phyloP scores from a whole-genome alignment of 2,888 invertebrate species.

The Leptarthrus brevirostris region DNA sequence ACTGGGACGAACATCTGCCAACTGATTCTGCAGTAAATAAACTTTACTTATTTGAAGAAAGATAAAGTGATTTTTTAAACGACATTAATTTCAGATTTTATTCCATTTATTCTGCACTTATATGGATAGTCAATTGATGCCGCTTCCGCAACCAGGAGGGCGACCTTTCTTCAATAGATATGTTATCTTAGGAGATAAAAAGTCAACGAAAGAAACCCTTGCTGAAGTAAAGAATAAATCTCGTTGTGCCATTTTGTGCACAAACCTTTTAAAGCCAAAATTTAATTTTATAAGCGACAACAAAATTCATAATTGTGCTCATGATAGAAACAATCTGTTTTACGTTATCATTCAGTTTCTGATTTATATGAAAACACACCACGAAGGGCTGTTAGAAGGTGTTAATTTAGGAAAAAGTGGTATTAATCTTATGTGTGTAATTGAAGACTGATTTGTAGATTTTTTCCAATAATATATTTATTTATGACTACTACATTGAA shows the following conservation, averaged over 20 bases:
- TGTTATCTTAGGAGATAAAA: slow-evolving; percentile 65
- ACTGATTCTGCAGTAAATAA: slow-evolving; percentile 83
- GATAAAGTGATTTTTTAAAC: slow-evolving; percentile 12
- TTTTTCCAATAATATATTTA: too few species aligned
- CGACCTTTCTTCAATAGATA: slow-evolving; percentile 72
- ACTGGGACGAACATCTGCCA: slow-evolving; percentile 85
- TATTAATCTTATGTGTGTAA: slow-evolving; percentile 86
- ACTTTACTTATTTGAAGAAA: slow-evolving; percentile 6
- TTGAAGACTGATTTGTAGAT: slow-evolving; percentile 68
- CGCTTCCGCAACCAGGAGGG: slow-evolving; percentile 75
- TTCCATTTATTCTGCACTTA: slow-evolving; percentile 88
- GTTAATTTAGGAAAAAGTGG: slow-evolving; percentile 83
- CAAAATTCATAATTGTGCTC: slow-evolving; percentile 75
- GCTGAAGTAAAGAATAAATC: slow-evolving; percentile 64
- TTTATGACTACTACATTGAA: too few species aligned
- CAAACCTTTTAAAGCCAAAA: slow-evolving; percentile 64
- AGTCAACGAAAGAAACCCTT: slow-evolving; percentile 64
- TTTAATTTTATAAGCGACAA: slow-evolving; percentile 70
- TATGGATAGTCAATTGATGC: slow-evolving; percentile 83
- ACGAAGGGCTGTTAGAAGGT: slow-evolving; percentile 80
- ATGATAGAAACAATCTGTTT: slow-evolving; percentile 89
- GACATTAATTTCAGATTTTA: slow-evolving; percentile 76
- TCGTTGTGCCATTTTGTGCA: slow-evolving; percentile 65
- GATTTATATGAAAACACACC: slow-evolving; percentile 77
- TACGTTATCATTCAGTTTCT: slow-evolving; percentile 87